A percentile compares a stretch with the other conserved stretches of the same genome.
phyloP scores from a whole-genome alignment of 1,140 invertebrate genomes.

The Danaus plexippus region DNA sequence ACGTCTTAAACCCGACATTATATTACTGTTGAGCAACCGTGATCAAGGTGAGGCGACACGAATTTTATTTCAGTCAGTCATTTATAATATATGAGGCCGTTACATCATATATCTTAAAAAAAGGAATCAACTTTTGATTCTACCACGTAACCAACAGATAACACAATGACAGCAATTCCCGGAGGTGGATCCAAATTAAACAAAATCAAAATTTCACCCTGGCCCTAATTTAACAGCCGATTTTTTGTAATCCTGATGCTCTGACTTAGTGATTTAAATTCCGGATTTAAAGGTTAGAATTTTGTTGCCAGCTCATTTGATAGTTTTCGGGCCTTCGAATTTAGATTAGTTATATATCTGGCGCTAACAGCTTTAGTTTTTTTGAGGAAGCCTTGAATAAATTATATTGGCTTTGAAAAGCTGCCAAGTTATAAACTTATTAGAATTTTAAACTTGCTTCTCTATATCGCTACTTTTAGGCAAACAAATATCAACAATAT shows the following conservation, averaged over 20 bases:
- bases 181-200: no score
- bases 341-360: conserved; percentile 25
- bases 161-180: no score
- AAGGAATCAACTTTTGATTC: no score
- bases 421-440: conserved; percentile 19
- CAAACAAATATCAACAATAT: no score
- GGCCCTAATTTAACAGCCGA: conserved; percentile 64
- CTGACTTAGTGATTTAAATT: conserved; percentile 65
- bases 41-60: no score
- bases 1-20: no score
- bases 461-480: no score
- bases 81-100: no score
- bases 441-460: conserved; percentile 9
- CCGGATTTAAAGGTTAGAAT: conserved; percentile 32
- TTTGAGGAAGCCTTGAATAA: conserved; percentile 19
- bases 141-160: no score
- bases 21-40: no score
- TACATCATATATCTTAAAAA: no score
- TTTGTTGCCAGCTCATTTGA: neutral
- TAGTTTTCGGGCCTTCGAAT: conserved; percentile 13
- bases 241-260: conserved; percentile 66
- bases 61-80: no score
- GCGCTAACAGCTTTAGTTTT: conserved; percentile 21
- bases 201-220: conserved; percentile 11
- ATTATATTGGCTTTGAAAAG: conserved; percentile 18